phyloP scores from a whole-genome alignment of 2,888 invertebrate species.

The Brachynemurus nebulosus region DNA sequence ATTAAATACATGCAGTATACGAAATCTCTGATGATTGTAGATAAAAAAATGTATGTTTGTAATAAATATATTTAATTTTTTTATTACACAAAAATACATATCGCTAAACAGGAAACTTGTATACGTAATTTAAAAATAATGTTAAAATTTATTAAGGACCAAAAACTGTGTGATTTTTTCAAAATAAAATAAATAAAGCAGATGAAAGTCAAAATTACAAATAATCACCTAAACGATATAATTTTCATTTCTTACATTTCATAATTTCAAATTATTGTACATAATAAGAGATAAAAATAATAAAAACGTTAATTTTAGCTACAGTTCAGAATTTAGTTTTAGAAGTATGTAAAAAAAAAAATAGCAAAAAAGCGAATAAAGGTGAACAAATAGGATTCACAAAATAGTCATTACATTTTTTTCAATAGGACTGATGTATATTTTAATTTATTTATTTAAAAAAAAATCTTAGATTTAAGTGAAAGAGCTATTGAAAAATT shows the following conservation, averaged over 20 bases:
- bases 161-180: constrained; percentile 2
- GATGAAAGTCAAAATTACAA: not conserved
- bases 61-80: no score
- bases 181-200: not conserved
- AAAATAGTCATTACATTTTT: not conserved
- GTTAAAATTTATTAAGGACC: not conserved
- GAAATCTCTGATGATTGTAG: not conserved
- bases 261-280: no score
- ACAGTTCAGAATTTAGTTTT: no score
- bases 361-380: not conserved
- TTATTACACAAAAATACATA: not conserved
- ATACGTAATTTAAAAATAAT: not conserved
- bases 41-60: no score
- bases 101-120: constrained; percentile 1
- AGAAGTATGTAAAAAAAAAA: no score
- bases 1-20: not conserved
- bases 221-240: not conserved
- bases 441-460: not conserved
- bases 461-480: not conserved
- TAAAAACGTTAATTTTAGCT: no score
- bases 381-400: not conserved
- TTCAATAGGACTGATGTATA: not conserved
- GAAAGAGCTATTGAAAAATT: no score
- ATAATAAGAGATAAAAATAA: not conserved
- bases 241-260: not conserved